Base-by-base conservation (phyloP, 2,113 vertebrate genomes). In the Heterotilapia buettikoferi region DNA sequence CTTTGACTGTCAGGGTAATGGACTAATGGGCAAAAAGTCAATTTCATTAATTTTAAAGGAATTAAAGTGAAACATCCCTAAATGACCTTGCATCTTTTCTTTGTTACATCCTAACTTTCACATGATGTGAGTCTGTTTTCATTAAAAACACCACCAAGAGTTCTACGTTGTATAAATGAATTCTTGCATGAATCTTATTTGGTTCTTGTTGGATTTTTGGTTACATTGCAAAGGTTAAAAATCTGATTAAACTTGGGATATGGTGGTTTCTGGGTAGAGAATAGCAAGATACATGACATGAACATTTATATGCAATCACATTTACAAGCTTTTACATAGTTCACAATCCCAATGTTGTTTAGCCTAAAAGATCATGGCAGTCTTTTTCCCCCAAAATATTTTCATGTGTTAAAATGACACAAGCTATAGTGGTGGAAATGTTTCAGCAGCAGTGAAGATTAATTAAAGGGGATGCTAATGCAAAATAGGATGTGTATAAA, bases 401-500 rank as follows among this genome's bases (percentile, higher is more conserved):
- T 47, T 13, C 36, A 38, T 56, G 13, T 18, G 73, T 63, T 86
- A 78, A 80, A 29, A 7, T 84, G 16, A 82, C 53, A 40, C 13
- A 76, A 71, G 79, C 33, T 29, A 86, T 14, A 54, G 29, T 29
- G 4, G 29, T 63, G 14, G 12, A 57, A 85, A 84, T 63, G 10
- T 76, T 86, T 85, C 52, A 36, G 31, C 18, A 14, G 56, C 3
- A 8, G 10, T 43, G 71, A 57, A 80, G 78, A 85, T 91, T 3
- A 89, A 90, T 87, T 90, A 86, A 68, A 9, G 10, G 1, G 31
- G 12, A 40, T 19, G 31, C 14, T 87, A 68, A 89, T 84, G 19
- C 66, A 86, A 87, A 88, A 83, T 82, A 40, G 79, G 31, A 82
- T 47, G 38, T 84, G 82, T 61, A 71, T 76, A 84, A 90, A 57